Evolutionary conservation across 2,888 invertebrate genomes (phyloP).

Genomic region (Chrysolina oricalcia): DNA sequence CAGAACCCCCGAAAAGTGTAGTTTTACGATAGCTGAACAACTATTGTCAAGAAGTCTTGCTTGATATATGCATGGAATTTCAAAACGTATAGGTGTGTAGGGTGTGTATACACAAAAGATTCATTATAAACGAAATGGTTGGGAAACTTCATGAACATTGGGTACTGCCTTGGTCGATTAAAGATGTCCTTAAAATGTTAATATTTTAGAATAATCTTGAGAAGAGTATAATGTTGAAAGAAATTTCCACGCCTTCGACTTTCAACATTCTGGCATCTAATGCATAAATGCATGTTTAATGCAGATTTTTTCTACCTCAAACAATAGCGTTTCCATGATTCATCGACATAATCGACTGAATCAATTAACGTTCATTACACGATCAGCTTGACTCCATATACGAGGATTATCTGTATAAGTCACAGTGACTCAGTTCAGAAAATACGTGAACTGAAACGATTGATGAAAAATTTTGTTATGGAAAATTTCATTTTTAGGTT

Average conservation of each 20-base stretch:
- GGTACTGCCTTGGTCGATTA: background rate
- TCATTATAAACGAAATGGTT: background rate
- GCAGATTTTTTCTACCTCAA: background rate
- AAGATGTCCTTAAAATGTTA: background rate
- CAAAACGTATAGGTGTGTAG: background rate
- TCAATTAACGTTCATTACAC: no score
- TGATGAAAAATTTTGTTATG: no score
- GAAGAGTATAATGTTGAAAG: background rate
- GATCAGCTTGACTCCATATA: background rate
- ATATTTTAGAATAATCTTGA: background rate
- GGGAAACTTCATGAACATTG: background rate
- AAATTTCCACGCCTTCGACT: constrained; percentile 5
- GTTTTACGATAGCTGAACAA: no score
- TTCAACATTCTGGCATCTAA: background rate
- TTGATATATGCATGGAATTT: background rate
- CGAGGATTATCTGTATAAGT: background rate
- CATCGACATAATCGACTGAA: background rate
- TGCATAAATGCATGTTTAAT: background rate
- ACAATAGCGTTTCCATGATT: constrained; percentile 5
- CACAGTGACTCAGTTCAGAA: no score
- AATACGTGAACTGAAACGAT: no score
- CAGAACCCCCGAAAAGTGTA: no score
- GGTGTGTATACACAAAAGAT: background rate
- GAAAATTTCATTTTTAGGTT: no score
- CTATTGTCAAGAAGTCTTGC: background rate